These are phyloP conservation scores for Cloeon dipterum DNA, from an alignment of 2,888 invertebrate species.

Conservation along the genomic window DNA sequence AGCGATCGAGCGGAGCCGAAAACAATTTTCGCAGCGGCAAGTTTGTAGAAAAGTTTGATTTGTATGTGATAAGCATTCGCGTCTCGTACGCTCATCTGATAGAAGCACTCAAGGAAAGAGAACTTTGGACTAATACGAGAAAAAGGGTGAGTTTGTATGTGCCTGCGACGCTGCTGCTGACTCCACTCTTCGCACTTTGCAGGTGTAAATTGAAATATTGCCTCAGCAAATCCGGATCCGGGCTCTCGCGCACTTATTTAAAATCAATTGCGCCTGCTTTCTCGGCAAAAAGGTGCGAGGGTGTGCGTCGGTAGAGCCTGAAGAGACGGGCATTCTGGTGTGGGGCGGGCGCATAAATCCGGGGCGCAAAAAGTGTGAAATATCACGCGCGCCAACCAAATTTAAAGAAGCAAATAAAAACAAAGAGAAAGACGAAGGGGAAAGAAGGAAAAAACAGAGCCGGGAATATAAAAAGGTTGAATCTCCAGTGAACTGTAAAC, in stretches of 20 bases:
- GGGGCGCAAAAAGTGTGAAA: background rate
- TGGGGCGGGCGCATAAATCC: background rate
- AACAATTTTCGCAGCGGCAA: no score
- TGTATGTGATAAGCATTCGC: no score
- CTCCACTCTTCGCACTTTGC: constrained; percentile 1
- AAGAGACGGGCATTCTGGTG: background rate
- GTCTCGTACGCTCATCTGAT: constrained; percentile 1
- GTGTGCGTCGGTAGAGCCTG: background rate
- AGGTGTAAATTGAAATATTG: background rate
- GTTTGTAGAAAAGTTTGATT: no score
- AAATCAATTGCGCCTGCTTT: no score
- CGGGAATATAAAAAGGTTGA: background rate
- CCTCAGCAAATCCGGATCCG: background rate
- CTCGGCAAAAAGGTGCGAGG: background rate
- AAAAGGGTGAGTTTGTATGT: background rate
- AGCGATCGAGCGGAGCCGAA: no score
- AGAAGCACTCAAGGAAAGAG: constrained; percentile 2
- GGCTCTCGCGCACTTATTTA: no score
- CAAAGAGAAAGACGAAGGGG: background rate
- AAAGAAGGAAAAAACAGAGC: background rate
- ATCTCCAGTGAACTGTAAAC: no score
- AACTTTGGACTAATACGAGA: constrained; percentile 3
- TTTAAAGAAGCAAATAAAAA: background rate
- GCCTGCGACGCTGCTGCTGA: no score
- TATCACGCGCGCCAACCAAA: background rate